These are phyloP conservation scores for Apis dorsata DNA, from an alignment of 1,140 invertebrate genomes.

Conservation along the genomic window DNA sequence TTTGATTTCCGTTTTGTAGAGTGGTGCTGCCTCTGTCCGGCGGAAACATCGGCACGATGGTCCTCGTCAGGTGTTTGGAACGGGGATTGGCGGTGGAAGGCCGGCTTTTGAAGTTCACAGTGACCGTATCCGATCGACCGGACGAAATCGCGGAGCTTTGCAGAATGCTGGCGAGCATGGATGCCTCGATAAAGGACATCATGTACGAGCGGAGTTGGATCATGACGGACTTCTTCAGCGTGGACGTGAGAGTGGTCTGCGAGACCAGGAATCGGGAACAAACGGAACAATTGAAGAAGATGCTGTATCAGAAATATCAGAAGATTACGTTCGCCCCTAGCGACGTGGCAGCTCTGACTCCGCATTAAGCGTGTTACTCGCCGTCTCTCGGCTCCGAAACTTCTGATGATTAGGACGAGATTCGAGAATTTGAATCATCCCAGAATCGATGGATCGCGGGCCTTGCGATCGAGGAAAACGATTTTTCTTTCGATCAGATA, in stretches of 20 bases:
- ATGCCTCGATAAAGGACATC: slow-evolving; percentile 96
- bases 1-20: slow-evolving; percentile 74
- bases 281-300: slow-evolving; percentile 83
- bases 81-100: slow-evolving; percentile 94
- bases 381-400: too few species aligned
- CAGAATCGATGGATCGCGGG: too few species aligned
- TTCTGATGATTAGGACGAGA: too few species aligned
- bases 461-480: too few species aligned
- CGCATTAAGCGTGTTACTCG: background rate
- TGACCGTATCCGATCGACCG: slow-evolving; percentile 92
- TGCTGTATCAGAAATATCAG: slow-evolving; percentile 83
- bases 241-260: slow-evolving; percentile 90
- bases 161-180: slow-evolving; percentile 86
- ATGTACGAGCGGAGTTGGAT: slow-evolving; percentile 97
- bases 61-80: slow-evolving; percentile 93
- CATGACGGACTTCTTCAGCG: slow-evolving; percentile 91
- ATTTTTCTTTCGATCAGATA: too few species aligned
- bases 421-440: too few species aligned
- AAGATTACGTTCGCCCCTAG: slow-evolving; percentile 72
- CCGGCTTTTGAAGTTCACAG: slow-evolving; percentile 91
- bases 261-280: slow-evolving; percentile 92
- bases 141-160: slow-evolving; percentile 94
- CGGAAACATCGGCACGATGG: slow-evolving; percentile 96
- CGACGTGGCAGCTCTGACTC: background rate
- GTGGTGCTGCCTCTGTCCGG: slow-evolving; percentile 92